Evolutionary conservation across 2,113 vertebrate species (phyloP).

Genomic region (Jaculus jaculus): DNA sequence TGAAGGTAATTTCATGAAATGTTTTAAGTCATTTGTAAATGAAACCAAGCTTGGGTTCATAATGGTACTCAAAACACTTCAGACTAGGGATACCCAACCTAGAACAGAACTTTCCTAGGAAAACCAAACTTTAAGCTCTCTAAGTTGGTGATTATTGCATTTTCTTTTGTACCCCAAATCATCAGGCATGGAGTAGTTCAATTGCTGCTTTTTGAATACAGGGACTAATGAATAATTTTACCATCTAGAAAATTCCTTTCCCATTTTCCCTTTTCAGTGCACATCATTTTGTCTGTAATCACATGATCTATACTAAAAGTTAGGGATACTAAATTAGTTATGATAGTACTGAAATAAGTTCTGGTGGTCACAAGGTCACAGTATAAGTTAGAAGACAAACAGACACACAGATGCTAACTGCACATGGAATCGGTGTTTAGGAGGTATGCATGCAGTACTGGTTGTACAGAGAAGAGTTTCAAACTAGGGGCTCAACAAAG

Average conservation of each 20-base stretch:
- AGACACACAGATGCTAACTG: neutral
- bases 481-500: neutral
- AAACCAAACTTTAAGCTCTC: neutral
- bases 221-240: neutral
- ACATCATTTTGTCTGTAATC: neutral
- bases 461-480: neutral
- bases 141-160: neutral
- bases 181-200: neutral
- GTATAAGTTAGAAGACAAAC: neutral
- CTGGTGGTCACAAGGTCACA: neutral
- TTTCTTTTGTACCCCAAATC: neutral
- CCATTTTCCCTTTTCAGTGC: neutral
- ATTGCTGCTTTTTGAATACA: neutral
- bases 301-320: too few relatives aligned
- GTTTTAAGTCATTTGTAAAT: neutral
- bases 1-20: neutral
- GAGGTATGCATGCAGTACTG: neutral
- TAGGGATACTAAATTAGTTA: neutral
- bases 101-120: neutral
- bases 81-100: too few relatives aligned
- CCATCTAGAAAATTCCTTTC: neutral
- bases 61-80: neutral
- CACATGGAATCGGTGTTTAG: too few relatives aligned
- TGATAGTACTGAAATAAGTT: neutral
- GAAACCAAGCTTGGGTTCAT: neutral